Evolutionary conservation across 2,888 invertebrate species (phyloP).

Genomic region (Anorthoa munda): DNA sequence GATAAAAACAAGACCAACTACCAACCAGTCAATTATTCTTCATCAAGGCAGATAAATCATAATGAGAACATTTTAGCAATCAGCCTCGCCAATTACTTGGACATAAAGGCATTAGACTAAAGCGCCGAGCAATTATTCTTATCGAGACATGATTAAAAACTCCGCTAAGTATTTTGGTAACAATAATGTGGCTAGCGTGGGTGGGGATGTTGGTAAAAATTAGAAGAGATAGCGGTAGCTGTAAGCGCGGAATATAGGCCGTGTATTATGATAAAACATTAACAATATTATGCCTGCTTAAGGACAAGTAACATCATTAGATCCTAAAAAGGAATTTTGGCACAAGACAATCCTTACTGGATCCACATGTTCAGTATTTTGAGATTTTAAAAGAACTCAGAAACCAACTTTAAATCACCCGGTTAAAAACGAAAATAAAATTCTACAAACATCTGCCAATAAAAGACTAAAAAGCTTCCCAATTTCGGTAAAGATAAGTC

Average conservation of each 20-base stretch:
- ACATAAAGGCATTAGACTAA: slow-evolving; percentile 69
- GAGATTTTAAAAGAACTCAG: neutral
- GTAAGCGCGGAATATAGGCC: neutral
- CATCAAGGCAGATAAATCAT: slow-evolving; percentile 44
- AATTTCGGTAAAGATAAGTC: slow-evolving; percentile 44
- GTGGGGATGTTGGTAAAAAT: slow-evolving; percentile 71
- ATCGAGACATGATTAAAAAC: slow-evolving; percentile 81
- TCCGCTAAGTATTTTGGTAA: slow-evolving; percentile 84
- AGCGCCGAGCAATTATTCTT: slow-evolving; percentile 81
- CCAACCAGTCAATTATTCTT: slow-evolving; percentile 27
- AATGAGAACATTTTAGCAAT: slow-evolving; percentile 65
- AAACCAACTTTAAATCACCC: neutral
- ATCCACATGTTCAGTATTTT: neutral
- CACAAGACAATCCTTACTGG: neutral
- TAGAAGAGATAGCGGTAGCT: slow-evolving; percentile 31
- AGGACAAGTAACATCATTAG: neutral
- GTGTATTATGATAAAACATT: neutral
- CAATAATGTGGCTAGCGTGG: slow-evolving; percentile 84
- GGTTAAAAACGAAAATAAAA: slow-evolving; percentile 2
- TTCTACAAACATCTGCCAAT: slow-evolving; percentile 30
- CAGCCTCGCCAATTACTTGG: slow-evolving; percentile 68
- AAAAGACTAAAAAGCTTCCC: slow-evolving; percentile 42
- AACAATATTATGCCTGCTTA: no score
- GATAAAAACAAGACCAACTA: neutral
- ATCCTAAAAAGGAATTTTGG: no score